A percentile compares a stretch with the other conserved stretches of the same genome.
Conservation (phyloP, 2,113 vertebrate genomes). For the Heterochromis multidens region DNA sequence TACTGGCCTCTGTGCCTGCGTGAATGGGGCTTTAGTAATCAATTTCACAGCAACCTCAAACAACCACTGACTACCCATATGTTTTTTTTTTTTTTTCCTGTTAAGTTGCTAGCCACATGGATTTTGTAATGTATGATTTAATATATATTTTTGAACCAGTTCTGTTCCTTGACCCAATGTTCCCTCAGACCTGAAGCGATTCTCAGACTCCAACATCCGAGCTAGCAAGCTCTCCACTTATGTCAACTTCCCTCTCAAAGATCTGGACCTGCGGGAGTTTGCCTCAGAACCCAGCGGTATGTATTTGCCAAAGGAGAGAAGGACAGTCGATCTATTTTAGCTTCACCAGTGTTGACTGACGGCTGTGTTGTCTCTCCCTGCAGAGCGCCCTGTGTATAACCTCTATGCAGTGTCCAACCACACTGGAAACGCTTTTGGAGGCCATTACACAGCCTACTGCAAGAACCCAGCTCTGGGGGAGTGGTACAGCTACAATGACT, state of each 20-base stretch:
- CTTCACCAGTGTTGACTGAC: not conserved
- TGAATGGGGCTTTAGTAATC: too few relatives aligned
- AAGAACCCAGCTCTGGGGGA: constrained; percentile 85
- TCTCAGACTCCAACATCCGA: constrained; percentile 88
- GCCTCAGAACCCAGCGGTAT: constrained; percentile 86
- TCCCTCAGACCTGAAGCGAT: constrained; percentile 90
- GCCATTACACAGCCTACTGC: constrained; percentile 97
- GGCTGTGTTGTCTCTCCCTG: not conserved
- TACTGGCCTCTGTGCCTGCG: too few relatives aligned
- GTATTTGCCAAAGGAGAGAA: constrained; percentile 39
- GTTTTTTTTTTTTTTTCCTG: too few relatives aligned
- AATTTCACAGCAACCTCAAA: too few relatives aligned
- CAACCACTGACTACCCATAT: too few relatives aligned
- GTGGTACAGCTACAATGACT: constrained; percentile 95
- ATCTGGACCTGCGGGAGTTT: constrained; percentile 91
- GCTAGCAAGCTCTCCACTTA: constrained; percentile 92
- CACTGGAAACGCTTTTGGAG: constrained; percentile 91
- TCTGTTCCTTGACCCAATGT: constrained; percentile 74
- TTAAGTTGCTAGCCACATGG: too few relatives aligned
- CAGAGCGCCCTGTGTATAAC: constrained; percentile 89
- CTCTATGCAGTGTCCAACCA: constrained; percentile 96
- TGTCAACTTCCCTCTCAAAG: constrained; percentile 91
- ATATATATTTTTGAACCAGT: not conserved
- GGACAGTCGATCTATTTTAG: not conserved
- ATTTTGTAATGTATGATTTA: not conserved